These are phyloP conservation scores for Melipona beecheii DNA, from an alignment of 2,888 invertebrate species.

Conservation along the genomic window DNA sequence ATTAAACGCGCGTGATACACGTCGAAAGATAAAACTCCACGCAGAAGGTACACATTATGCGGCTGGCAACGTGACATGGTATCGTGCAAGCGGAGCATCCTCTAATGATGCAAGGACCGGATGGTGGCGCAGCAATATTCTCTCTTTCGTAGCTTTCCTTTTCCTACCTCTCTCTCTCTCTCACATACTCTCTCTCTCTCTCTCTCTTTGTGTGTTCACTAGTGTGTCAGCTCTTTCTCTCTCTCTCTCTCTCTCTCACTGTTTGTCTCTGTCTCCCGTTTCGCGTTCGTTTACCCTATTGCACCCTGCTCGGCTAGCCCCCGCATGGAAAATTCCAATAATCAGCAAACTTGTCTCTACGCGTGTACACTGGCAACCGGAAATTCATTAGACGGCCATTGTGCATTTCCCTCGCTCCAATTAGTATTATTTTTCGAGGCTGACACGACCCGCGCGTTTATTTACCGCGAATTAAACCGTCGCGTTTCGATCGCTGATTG, in stretches of 20 bases:
- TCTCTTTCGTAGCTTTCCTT: constrained; percentile 41
- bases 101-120: constrained; percentile 50
- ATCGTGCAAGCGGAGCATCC: constrained; percentile 35
- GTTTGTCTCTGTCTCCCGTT: background rate
- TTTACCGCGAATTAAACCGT: background rate
- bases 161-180: background rate
- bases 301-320: background rate
- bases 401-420: constrained; percentile 29
- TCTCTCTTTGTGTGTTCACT: background rate
- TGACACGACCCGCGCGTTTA: constrained; percentile 11
- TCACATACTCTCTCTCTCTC: background rate
- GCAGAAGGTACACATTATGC: constrained; percentile 49
- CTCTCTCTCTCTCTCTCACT: background rate
- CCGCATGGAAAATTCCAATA: constrained; percentile 54
- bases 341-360: constrained; percentile 47
- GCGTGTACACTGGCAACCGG: constrained; percentile 39
- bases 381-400: constrained; percentile 52
- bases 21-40: constrained; percentile 45
- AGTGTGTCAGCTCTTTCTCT: background rate
- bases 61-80: constrained; percentile 41
- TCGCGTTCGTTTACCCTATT: background rate
- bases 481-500: background rate
- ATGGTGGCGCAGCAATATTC: constrained; percentile 41
- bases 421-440: constrained; percentile 40
- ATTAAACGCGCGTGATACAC: constrained; percentile 39